Base-by-base conservation (phyloP, 1,140 invertebrate genomes). In the Hyles vespertilio region DNA sequence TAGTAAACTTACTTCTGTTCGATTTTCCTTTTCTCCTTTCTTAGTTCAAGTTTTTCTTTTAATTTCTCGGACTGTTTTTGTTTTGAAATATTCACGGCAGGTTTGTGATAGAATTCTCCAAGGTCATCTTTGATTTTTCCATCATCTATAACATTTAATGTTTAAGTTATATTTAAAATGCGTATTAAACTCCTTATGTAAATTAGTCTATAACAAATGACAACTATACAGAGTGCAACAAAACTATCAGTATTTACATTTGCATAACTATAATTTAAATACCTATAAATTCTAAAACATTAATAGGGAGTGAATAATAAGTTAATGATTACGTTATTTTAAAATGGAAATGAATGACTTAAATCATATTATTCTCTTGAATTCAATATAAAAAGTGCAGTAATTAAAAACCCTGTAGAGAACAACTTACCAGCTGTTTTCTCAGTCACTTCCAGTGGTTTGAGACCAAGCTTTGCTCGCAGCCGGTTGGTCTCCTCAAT, bases 401-500 rank as follows among this genome's bases (percentile, higher is more conserved):
- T n/a, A n/a, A n/a, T n/a, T n/a, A n/a, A n/a, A n/a, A n/a, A 22
- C 22, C 22, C 22, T 22, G 22, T 22, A 22, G 22, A 50, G 1
- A 9, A 8, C n/a, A 12, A 22, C 45, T 48, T 34, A 87, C 82
- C 84, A 40, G 74, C 48, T 63, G 79, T 46, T 70, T 89, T 79
- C 57, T 88, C 84, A 69, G 83, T 89, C 4, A 96, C 88, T 74
- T 98, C 94, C 2, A 99, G 88, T 4, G 98, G 98, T 81, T 98
- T 98, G 2, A 99, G 89, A 3, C 98, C 98, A 10, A 99, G 91
- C 79, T 98, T 98, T 5, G 96, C 96, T 77, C 98, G 91, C 0
- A 99, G 81, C 74, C 94, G 95, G 86, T 99, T 98, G 11, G 97
- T 98, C 80, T 98, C 97, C 70, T 96, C 94, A 70, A 98, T 94